Evolutionary conservation across 2,888 invertebrate genomes (phyloP), one percentile per base, ranked within the genome.

Genomic region (Drosophila kanekoi): DNA sequence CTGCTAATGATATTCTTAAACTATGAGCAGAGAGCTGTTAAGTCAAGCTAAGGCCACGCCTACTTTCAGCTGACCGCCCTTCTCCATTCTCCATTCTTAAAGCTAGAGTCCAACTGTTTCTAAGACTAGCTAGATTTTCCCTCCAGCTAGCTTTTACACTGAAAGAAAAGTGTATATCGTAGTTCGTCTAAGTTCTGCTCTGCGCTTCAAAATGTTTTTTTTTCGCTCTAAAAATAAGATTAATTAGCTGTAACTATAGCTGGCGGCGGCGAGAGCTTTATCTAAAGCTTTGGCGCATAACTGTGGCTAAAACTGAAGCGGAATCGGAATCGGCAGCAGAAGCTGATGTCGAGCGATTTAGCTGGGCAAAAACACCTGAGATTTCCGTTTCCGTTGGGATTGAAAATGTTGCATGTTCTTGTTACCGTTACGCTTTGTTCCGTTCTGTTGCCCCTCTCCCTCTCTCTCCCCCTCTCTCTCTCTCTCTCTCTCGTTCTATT

Each of bases 301-400:
- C 45, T 49, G 40, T 47, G 20, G 43, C 40, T 33, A 14, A 32
- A 52, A 20, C n/a, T 40, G 23, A 49, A 41, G 44, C 6, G 14
- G 51, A 11, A 23, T 16, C n/a, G 6, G 5, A 3, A 49, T 23
- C 20, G 14, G 38, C 14, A 13, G 16, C 16, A 38, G 61, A 45
- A n/a, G 45, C 14, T 52, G 49, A 37, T 52, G 72, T 38, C 40
- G 67, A 51, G 53, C 35, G 41, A 48, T 62, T 62, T 65, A 32
- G 43, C 16, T 48, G 57, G 48, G 65, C 88, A 85, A 71, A 66
- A 84, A 84, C 83, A 84, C 88, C 89, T 84, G 83, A 84, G 83
- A 84, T 84, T 84, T 84, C 89, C 89, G 83, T 62, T 89, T 84
- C 83, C 83, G 88, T 23, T 85, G 86, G 83, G 89, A 63, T 44